Conservation (phyloP, 2,113 vertebrate genomes). For the Tursiops truncatus region DNA sequence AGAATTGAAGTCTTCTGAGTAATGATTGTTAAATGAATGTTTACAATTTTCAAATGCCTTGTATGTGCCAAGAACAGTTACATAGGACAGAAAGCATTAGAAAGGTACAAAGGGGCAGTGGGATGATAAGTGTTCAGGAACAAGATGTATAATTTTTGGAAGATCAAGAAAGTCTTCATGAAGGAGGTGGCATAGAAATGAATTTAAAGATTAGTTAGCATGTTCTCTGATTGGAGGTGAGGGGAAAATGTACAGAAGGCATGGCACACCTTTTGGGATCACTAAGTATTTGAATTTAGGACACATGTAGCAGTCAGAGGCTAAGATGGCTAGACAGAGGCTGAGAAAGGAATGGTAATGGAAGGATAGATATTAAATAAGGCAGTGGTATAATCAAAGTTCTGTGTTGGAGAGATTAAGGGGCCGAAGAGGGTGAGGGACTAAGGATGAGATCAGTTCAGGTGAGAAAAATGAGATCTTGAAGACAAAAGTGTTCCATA, state of each 20-base stretch:
- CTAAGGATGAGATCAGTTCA: neutral
- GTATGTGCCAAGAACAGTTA: neutral
- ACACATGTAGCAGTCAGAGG: neutral
- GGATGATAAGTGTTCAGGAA: neutral
- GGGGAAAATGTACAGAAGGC: neutral
- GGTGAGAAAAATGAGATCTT: neutral
- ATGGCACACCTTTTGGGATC: neutral
- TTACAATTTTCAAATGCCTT: neutral
- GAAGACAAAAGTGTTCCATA: neutral
- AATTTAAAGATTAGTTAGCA: neutral
- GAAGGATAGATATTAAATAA: neutral
- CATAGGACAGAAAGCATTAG: neutral
- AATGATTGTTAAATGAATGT: neutral
- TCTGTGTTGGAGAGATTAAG: neutral
- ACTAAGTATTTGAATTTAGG: neutral
- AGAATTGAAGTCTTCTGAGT: neutral
- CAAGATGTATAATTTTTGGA: neutral
- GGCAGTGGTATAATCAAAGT: neutral
- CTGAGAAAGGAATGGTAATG: neutral
- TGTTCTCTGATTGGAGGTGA: neutral
- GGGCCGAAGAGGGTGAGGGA: neutral
- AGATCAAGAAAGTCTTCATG: neutral
- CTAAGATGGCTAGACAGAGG: neutral
- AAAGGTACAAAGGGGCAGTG: neutral
- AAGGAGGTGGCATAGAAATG: neutral